Conservation (phyloP, 2,888 invertebrate genomes). For the Eremobia ochroleuca region DNA sequence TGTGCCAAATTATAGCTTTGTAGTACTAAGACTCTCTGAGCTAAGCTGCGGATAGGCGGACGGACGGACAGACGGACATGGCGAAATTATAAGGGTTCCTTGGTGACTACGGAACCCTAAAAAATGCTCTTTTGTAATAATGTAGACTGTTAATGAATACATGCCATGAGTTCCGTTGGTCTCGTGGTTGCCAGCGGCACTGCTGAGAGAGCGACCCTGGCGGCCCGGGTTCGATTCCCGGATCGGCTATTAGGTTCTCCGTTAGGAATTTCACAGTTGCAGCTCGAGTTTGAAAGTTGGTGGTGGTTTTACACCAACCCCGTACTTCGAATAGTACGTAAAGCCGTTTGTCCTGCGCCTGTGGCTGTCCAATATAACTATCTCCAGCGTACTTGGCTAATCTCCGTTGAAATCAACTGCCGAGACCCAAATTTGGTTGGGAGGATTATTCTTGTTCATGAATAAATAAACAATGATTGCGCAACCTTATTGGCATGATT, state of each 20-base stretch:
- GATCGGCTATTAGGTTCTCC: neutral
- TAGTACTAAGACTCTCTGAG: too few relatives aligned
- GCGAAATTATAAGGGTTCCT: too few relatives aligned
- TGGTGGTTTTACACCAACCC: too few relatives aligned
- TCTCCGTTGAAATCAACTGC: neutral
- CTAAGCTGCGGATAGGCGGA: too few relatives aligned
- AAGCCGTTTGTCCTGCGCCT: neutral
- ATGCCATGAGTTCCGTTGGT: neutral
- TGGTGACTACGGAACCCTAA: too few relatives aligned
- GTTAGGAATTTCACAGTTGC: neutral
- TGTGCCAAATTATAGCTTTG: too few relatives aligned
- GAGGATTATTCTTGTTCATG: neutral
- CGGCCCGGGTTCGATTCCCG: neutral
- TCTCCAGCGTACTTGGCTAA: neutral
- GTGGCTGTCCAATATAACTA: too few relatives aligned
- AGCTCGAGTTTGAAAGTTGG: neutral
- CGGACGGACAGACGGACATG: too few relatives aligned
- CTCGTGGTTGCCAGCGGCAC: neutral
- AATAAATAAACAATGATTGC: conserved; percentile 25
- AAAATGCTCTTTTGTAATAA: neutral
- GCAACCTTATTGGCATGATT: conserved; percentile 27
- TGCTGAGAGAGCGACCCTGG: neutral
- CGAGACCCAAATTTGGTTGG: neutral
- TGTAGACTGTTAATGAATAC: neutral
- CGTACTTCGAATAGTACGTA: neutral